These are phyloP conservation scores for Bruchidius siliquastri DNA, from an alignment of 2,888 invertebrate genomes.

Conservation along the genomic window DNA sequence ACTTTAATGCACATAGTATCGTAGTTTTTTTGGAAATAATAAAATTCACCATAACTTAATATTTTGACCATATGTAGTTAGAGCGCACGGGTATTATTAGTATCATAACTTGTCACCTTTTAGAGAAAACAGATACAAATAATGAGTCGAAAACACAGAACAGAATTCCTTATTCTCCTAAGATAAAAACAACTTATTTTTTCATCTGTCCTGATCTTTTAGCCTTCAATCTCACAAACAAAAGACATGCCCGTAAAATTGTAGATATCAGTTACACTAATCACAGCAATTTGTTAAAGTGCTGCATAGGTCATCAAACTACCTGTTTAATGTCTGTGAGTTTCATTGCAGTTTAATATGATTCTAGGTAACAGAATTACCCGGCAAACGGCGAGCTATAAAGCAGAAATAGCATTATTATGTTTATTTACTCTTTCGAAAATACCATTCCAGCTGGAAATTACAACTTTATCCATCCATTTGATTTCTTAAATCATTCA, in stretches of 20 bases:
- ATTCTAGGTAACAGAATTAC: background rate
- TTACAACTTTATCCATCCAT: slow-evolving; percentile 1
- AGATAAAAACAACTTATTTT: no score
- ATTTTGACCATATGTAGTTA: no score
- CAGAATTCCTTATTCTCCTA: no score
- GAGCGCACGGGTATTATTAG: no score
- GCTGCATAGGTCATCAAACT: background rate
- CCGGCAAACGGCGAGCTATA: background rate
- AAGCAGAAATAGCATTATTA: background rate
- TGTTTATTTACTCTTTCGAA: background rate
- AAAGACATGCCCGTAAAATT: background rate
- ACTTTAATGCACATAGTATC: background rate
- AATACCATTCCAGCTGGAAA: background rate
- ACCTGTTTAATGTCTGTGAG: background rate
- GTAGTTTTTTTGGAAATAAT: background rate
- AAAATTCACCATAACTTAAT: no score
- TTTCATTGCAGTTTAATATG: background rate
- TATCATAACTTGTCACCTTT: no score
- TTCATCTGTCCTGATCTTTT: no score
- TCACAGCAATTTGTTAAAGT: background rate
- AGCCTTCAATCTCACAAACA: no score
- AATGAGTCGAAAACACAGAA: no score
- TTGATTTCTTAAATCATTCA: slow-evolving; percentile 1
- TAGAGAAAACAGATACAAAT: no score
- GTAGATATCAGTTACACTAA: background rate